Evolutionary conservation across 2,797 vertebrate genomes (phyloP), one percentile per base, ranked within the genome.

Genomic region (Smutsia temminckii): DNA sequence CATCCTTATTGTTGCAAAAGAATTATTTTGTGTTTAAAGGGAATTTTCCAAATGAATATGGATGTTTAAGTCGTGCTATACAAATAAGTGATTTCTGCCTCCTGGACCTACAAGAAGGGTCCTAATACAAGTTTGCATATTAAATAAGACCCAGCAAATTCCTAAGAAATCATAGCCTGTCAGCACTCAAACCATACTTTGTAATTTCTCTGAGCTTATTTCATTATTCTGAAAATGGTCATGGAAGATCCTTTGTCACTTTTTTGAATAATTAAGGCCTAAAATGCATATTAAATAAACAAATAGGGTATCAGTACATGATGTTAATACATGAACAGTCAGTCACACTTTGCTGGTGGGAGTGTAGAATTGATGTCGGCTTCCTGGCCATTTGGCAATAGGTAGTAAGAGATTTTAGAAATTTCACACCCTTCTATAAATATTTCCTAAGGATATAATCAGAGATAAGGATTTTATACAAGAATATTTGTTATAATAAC

Each of bases 181-280:
- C 51, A 94, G 57, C 57, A 61, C 10, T 40, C 27, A 75, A 86
- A 68, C 51, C 59, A 55, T 10, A 51, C 16, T 83, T 84, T 55
- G 29, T 63, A 68, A 86, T 51, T 66, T 78, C 77, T 85, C 57
- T 46, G 34, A 74, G 85, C 63, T 72, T 85, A 91, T 66, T 64
- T 92, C 6, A 21, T 92, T 93, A 77, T 40, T 85, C 49, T 89
- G 27, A 89, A 94, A 85, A 91, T 77, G 42, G 75, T 71, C 34
- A 23, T 27, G 4, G 77, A 40, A 80, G 77, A 66, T 29, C 42
- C 16, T 88, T 11, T 18, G 42, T 34, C 25, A 42, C 11, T 69
- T 55, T 88, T 23, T 72, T 37, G 51, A 95, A 61, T 53, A 95
- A 75, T 53, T 90, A 72, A 92, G 87, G 51, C 32, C 83, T 29